Percentiles rank a stretch among this genome's conserved stretches.
Evolutionary conservation across 2,797 vertebrate species (phyloP).

Genomic region (Huso huso): DNA sequence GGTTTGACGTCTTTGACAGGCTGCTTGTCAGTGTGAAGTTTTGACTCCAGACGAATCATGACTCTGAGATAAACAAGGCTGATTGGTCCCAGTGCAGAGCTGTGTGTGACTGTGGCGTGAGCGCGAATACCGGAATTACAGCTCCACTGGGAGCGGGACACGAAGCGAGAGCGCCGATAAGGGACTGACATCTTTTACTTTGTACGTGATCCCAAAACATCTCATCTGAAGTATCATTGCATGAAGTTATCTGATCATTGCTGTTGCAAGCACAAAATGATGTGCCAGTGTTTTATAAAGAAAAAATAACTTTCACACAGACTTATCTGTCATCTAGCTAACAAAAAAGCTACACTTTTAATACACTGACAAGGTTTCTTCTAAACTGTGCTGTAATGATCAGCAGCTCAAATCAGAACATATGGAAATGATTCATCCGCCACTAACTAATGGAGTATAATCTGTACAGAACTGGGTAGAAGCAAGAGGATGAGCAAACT

Average conservation of each 20-base stretch:
- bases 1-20: conserved; percentile 3
- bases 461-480: no score
- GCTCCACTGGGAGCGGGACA: neutral
- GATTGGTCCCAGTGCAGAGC: neutral
- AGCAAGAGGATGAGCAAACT: no score
- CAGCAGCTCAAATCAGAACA: no score
- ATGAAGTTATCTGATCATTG: neutral
- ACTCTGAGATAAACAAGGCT: neutral
- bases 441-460: no score
- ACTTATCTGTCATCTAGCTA: no score
- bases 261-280: no score
- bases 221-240: neutral
- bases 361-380: no score
- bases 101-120: neutral
- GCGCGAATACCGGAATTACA: neutral
- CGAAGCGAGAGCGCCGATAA: neutral
- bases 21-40: neutral
- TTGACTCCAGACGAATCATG: neutral
- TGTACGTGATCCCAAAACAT: neutral
- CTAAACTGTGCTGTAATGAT: no score
- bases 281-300: no score
- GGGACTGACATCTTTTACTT: neutral
- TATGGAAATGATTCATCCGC: no score
- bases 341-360: no score
- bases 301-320: no score